Base-by-base conservation (phyloP, 2,888 invertebrate genomes). In the Melieria picta region DNA sequence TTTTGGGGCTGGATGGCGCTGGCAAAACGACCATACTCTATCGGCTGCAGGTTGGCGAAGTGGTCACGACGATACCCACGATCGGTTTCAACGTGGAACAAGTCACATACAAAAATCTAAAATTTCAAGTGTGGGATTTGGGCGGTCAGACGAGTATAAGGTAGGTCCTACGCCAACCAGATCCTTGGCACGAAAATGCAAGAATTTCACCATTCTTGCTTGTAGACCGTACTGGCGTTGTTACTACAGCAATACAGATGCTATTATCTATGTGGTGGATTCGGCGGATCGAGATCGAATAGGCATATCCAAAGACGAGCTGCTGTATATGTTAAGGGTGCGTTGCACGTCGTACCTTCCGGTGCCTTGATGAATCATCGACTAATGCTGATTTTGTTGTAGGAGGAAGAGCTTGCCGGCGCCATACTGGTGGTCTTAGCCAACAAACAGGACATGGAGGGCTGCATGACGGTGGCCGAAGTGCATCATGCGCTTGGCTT, bases 201-300 rank as follows among this genome's bases (percentile, higher is more conserved):
- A 5, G 13, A 52, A 52, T 52, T 52, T 7, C 5, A 7, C 13
- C 52, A 52, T 52, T 52, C 1, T 50, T 67, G 5, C 42, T 65
- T 62, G 13, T 88, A 97, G 98, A 89, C 99, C 99, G 0, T 99
- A 99, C 87, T 99, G 99, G 99, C 91, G 99, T 87, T 99, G 99
- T 91, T 99, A 99, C 88, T 99, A 98, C 87, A 97, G 98, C 79
- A 99, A 99, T 89, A 99, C 99, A 85, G 99, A 99, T 90, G 99
- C 99, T 84, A 98, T 99, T 82, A 99, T 99, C 83, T 99, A 99
- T 89, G 99, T 99, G 69, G 98, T 99, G 65, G 99, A 99, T 88
- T 99, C 98, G 63, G 98, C 97, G 70, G 99, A 99, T 88, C 93
- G 95, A 87, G 99, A 99, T 89, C 90, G 99, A 89, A 98, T 99